phyloP scores from a whole-genome alignment of 2,888 invertebrate species.

The Acanthosepion lycidas region DNA sequence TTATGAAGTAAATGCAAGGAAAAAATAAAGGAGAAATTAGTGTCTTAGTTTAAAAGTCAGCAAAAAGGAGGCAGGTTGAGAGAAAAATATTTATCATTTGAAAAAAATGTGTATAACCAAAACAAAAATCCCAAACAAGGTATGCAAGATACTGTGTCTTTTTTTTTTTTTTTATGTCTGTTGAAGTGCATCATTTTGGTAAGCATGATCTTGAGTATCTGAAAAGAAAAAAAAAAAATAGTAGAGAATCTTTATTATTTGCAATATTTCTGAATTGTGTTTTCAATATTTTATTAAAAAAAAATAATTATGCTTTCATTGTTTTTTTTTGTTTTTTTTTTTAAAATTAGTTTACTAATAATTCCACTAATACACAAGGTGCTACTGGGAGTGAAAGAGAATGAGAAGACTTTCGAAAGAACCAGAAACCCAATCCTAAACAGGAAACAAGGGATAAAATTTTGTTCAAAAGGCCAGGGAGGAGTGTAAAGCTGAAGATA shows the following conservation, averaged over 20 bases:
- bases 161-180: background rate
- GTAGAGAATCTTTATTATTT: background rate
- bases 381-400: no score
- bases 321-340: no score
- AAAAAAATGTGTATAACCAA: background rate
- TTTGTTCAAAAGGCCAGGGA: no score
- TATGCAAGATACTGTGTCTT: background rate
- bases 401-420: no score
- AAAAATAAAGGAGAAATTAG: background rate
- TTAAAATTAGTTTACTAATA: no score
- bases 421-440: no score
- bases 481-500: no score
- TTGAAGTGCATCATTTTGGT: background rate
- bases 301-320: no score
- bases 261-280: no score
- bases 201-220: background rate
- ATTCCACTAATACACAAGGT: no score
- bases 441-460: no score
- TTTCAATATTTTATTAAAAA: no score
- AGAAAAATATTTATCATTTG: background rate
- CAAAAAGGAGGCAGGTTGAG: constrained; percentile 13
- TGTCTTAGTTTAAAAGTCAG: background rate
- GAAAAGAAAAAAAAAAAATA: background rate
- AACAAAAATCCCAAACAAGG: background rate
- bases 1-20: background rate